phyloP scores from a whole-genome alignment of 2,113 vertebrate species.

The Morone saxatilis region DNA sequence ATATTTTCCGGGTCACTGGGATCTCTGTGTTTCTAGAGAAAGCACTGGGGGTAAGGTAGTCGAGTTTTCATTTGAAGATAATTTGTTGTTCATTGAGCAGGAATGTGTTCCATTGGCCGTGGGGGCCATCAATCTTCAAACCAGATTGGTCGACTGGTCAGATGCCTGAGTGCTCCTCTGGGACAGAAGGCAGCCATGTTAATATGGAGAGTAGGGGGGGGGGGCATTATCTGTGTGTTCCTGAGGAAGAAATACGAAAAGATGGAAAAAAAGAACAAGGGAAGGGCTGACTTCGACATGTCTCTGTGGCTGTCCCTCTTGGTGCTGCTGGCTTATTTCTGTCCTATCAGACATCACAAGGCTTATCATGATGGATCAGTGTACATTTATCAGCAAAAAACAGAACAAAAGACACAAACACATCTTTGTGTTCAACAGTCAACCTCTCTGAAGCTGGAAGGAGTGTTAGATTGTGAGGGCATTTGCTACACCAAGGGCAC shows the following conservation, averaged over 20 bases:
- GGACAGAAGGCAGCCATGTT: slow-evolving; percentile 75
- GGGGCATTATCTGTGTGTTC: slow-evolving; percentile 13
- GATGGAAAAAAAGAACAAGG: background rate
- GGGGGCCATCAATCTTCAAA: slow-evolving; percentile 88
- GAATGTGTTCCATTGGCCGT: slow-evolving; percentile 91
- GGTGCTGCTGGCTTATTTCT: slow-evolving; percentile 67
- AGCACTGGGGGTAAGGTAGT: slow-evolving; percentile 88
- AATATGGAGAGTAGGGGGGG: slow-evolving; percentile 34
- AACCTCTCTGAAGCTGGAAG: slow-evolving; percentile 8
- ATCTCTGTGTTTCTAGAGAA: slow-evolving; percentile 85
- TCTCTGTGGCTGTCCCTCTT: background rate
- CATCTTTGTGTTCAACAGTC: slow-evolving; percentile 27
- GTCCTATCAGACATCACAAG: slow-evolving; percentile 69
- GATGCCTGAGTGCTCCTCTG: slow-evolving; percentile 89
- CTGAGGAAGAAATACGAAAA: slow-evolving; percentile 14
- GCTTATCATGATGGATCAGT: slow-evolving; percentile 80
- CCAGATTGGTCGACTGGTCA: slow-evolving; percentile 87
- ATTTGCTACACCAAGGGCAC: background rate
- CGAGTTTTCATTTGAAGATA: slow-evolving; percentile 87
- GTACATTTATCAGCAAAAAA: slow-evolving; percentile 63
- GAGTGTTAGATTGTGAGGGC: slow-evolving; percentile 19
- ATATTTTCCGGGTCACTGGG: slow-evolving; percentile 87
- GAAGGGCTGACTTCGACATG: background rate
- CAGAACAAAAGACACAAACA: slow-evolving; percentile 54
- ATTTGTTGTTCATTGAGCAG: slow-evolving; percentile 89